A percentile compares a stretch with the other conserved stretches of the same genome.
Conservation (phyloP, 2,113 vertebrate genomes). For the Tichodroma muraria region DNA sequence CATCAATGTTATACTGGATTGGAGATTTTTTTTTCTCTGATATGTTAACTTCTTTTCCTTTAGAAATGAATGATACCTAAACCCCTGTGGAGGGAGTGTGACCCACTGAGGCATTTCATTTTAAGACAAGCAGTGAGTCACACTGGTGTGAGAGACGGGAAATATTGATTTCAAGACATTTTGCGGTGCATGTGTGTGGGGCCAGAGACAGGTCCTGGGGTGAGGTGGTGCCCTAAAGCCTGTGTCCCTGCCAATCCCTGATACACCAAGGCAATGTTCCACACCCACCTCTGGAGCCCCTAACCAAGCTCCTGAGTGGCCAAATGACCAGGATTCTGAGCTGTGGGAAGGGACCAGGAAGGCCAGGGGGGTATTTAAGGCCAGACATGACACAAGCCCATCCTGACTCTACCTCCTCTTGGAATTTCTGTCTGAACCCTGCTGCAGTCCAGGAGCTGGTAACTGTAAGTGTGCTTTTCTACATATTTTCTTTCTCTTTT, state of each 20-base stretch:
- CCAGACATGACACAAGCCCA: fast-evolving
- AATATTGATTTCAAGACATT: not conserved
- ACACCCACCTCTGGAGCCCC: not conserved
- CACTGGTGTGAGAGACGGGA: not conserved
- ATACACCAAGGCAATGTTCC: not conserved
- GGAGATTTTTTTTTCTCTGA: not conserved
- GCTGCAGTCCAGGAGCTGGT: not conserved
- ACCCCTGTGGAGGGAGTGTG: not conserved
- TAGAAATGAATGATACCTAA: not conserved
- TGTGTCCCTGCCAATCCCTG: not conserved
- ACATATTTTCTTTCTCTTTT: not conserved
- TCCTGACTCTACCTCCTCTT: not conserved
- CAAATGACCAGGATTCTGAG: not conserved
- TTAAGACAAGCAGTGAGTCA: not conserved
- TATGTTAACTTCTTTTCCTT: not conserved
- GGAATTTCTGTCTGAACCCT: not conserved
- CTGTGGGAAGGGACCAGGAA: not conserved
- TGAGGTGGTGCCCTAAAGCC: not conserved
- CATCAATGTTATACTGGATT: not conserved
- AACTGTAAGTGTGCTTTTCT: not conserved
- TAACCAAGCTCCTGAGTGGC: not conserved
- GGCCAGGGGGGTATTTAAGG: not conserved
- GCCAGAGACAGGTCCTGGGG: not conserved
- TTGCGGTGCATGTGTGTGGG: not conserved
- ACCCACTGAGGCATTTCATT: not conserved